Conservation (phyloP, 2,888 invertebrate genomes). For the Leptopilina syphax region DNA sequence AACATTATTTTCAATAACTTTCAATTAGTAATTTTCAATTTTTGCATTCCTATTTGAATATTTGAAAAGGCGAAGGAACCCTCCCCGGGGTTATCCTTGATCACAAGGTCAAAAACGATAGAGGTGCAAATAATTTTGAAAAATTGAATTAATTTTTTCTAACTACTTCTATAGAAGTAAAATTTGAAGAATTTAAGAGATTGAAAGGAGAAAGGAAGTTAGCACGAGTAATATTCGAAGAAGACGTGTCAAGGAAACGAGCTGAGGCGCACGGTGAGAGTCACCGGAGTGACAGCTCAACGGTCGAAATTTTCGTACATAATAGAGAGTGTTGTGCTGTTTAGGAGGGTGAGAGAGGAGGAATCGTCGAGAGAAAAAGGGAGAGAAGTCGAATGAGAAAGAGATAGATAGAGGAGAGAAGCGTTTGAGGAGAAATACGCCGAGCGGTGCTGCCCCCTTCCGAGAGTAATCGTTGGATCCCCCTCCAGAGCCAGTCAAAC, state of each 20-base stretch:
- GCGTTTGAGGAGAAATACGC: constrained; percentile 32
- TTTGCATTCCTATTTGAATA: neutral
- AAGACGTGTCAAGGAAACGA: constrained; percentile 43
- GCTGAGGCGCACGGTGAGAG: constrained; percentile 42
- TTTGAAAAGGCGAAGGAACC: neutral
- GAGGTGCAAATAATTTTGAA: neutral
- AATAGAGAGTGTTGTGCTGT: constrained; percentile 42
- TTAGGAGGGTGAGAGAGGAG: constrained; percentile 25
- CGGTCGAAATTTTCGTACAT: constrained; percentile 66
- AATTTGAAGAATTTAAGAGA: neutral
- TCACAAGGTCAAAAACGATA: neutral
- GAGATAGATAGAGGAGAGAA: constrained; percentile 18
- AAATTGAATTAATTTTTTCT: neutral
- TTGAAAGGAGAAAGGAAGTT: neutral
- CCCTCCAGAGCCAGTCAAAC: constrained; percentile 39
- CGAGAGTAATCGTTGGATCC: constrained; percentile 36
- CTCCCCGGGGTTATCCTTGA: neutral
- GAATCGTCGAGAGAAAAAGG: constrained; percentile 18
- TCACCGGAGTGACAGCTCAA: constrained; percentile 54
- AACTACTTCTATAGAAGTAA: neutral
- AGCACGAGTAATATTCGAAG: neutral
- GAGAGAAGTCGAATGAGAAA: constrained; percentile 18
- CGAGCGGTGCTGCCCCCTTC: constrained; percentile 37
- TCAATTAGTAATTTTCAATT: neutral
- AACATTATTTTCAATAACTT: no score